Conservation (phyloP, 92 coral and sea anemone genomes). For the Phymanthus crucifer region DNA sequence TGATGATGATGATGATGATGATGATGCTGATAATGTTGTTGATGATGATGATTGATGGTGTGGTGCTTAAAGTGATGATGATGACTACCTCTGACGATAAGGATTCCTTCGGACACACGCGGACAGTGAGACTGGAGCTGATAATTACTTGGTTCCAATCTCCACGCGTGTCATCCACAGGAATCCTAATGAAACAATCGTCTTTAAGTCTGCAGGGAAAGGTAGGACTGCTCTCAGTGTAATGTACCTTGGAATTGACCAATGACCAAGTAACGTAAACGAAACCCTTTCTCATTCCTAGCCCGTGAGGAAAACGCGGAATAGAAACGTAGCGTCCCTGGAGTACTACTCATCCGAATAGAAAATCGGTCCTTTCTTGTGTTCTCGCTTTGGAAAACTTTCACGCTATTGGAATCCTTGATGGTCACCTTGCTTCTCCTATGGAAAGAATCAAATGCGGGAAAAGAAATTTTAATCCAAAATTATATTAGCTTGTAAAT, state of each 20-base stretch:
- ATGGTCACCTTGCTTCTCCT: background rate
- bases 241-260: background rate
- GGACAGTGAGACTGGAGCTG: too few species aligned
- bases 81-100: background rate
- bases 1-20: too few species aligned
- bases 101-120: too few species aligned
- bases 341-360: background rate
- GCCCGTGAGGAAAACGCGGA: background rate
- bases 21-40: too few species aligned
- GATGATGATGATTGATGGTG: too few species aligned
- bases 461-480: background rate
- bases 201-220: too few species aligned
- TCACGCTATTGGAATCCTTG: background rate
- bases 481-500: too few species aligned
- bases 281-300: background rate
- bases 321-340: slow-evolving; percentile 8
- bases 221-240: background rate
- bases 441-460: background rate
- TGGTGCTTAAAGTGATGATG: background rate
- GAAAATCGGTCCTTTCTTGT: background rate
- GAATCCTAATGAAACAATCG: too few species aligned
- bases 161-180: too few species aligned
- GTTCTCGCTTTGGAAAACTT: background rate
- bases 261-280: background rate
- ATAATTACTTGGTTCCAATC: too few species aligned